These are phyloP conservation scores for Centropus bengalensis DNA, from an alignment of 2,113 vertebrate genomes.

Conservation along the genomic window DNA sequence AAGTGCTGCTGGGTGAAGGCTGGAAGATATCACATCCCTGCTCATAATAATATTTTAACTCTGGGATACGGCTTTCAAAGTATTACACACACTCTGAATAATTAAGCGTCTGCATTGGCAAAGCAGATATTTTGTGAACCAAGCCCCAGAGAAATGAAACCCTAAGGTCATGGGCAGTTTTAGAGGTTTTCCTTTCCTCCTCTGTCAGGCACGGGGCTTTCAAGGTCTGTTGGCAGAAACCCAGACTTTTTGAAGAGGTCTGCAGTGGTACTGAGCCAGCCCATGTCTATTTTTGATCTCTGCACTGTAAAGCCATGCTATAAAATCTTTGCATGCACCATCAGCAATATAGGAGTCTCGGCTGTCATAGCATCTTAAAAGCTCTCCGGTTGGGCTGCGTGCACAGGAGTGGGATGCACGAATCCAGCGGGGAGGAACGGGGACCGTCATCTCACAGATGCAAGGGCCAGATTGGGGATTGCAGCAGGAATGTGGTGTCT, in stretches of 20 bases:
- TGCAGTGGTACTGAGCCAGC: neutral
- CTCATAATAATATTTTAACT: neutral
- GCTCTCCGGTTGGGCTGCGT: neutral
- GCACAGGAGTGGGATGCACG: neutral
- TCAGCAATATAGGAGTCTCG: neutral
- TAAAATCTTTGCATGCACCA: neutral
- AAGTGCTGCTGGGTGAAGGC: neutral
- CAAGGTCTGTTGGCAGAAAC: neutral
- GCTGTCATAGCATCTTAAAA: neutral
- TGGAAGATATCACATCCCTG: neutral
- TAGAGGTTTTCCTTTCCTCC: neutral
- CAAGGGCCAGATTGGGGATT: neutral
- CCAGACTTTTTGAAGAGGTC: neutral
- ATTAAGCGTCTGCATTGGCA: neutral
- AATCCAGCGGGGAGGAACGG: neutral
- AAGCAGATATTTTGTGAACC: neutral
- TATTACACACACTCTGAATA: neutral
- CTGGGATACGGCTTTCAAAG: neutral
- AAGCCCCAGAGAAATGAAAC: neutral
- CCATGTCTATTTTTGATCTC: neutral
- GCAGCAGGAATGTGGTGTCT: neutral
- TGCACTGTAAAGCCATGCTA: neutral
- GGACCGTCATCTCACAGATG: rapidly evolving
- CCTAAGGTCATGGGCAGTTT: neutral
- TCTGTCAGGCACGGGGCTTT: neutral